Evolutionary conservation across 2,888 invertebrate species (phyloP).

Genomic region (Lasioglossum villosulum): DNA sequence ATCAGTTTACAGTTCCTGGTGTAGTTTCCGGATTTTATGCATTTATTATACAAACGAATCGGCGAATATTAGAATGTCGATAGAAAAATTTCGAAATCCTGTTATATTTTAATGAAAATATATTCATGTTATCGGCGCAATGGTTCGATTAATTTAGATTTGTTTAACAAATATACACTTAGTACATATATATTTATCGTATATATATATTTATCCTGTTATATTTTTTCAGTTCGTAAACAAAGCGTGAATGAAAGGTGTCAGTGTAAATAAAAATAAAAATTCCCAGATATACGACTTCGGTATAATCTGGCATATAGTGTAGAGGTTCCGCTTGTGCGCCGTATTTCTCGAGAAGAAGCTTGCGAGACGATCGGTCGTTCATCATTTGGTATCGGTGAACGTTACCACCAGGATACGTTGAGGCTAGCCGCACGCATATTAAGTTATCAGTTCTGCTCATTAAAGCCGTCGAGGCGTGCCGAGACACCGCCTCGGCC

Average conservation of each 20-base stretch:
- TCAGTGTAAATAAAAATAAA: background rate
- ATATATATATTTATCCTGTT: too few species aligned
- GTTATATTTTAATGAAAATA: too few species aligned
- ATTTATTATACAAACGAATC: background rate
- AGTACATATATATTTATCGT: too few species aligned
- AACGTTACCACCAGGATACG: background rate
- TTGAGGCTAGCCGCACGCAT: background rate
- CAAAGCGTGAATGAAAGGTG: background rate
- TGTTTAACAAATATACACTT: too few species aligned
- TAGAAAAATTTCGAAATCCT: background rate
- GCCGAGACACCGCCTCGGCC: constrained; percentile 48
- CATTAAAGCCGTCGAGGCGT: constrained; percentile 71
- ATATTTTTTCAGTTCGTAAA: too few species aligned
- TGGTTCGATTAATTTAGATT: too few species aligned
- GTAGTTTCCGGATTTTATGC: background rate
- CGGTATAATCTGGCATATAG: background rate
- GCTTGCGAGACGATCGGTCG: background rate
- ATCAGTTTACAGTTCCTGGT: background rate
- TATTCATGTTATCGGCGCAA: too few species aligned
- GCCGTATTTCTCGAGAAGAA: background rate
- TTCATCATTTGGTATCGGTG: constrained; percentile 1
- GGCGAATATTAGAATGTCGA: background rate
- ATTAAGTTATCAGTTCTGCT: background rate
- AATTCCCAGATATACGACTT: background rate
- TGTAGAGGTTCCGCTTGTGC: background rate